A percentile compares a stretch with the other conserved stretches of the same genome.
These are phyloP conservation scores for rabbit (Oryctolagus cuniculus) DNA, from an alignment of 2,113 vertebrate species.

Conservation along the genomic window mOryCun1.1 NC_091449.1:63563001-63563500, in stretches of 20 bases:
- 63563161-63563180: neutral
- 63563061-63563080: neutral
- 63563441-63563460: no score
- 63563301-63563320: neutral
- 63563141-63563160: neutral
- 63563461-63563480: no score
- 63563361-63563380: neutral
- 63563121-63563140: rapidly evolving
- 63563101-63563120: neutral
- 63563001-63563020: neutral
- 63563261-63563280: no score
- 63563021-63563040: neutral
- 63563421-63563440: no score
- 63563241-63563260: neutral
- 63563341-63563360: neutral
- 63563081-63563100: neutral
- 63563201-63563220: rapidly evolving
- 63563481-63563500: no score
- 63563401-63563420: no score
- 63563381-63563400: neutral
- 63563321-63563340: neutral
- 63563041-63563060: neutral
- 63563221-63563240: no score
- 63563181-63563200: neutral
- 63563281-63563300: neutral